A percentile compares a stretch with the other conserved stretches of the same genome.
Evolutionary conservation across 2,888 invertebrate genomes (phyloP).

Genomic region (Calephelis perditalis): DNA sequence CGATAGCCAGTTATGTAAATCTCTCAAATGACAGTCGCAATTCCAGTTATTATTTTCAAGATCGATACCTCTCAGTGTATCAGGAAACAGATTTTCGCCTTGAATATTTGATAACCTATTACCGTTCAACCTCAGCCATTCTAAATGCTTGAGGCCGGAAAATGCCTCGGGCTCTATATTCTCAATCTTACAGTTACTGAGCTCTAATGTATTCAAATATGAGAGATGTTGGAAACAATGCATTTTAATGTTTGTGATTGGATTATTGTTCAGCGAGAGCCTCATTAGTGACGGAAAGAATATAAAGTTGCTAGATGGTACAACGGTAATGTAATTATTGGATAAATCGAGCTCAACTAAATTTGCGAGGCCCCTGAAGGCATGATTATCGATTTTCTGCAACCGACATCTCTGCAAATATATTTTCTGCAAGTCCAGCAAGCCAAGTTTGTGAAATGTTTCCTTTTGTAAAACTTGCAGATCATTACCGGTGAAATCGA

Average conservation of each 20-base stretch:
- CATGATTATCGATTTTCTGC: slow-evolving; percentile 86
- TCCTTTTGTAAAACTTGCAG: slow-evolving; percentile 87
- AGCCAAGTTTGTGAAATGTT: slow-evolving; percentile 86
- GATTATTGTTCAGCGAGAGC: slow-evolving; percentile 88
- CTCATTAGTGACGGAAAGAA: slow-evolving; percentile 90
- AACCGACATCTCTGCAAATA: slow-evolving; percentile 88
- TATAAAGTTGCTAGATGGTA: slow-evolving; percentile 88
- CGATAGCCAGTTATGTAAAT: slow-evolving; percentile 87
- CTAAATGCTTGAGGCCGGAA: slow-evolving; percentile 86
- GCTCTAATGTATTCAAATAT: slow-evolving; percentile 87
- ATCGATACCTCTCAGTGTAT: slow-evolving; percentile 86
- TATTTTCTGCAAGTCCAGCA: slow-evolving; percentile 92
- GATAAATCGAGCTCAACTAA: slow-evolving; percentile 93
- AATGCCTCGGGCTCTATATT: slow-evolving; percentile 88
- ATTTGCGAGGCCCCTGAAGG: slow-evolving; percentile 91
- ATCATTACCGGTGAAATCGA: slow-evolving; percentile 91
- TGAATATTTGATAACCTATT: slow-evolving; percentile 87
- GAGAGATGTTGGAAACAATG: slow-evolving; percentile 86
- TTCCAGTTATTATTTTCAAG: slow-evolving; percentile 93
- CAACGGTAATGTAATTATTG: slow-evolving; percentile 85
- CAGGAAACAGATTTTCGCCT: slow-evolving; percentile 85
- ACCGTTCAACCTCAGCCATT: slow-evolving; percentile 90
- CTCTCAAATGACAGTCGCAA: slow-evolving; percentile 90
- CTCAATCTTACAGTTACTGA: slow-evolving; percentile 89
- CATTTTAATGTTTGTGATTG: slow-evolving; percentile 84